Evolutionary conservation across 2,113 vertebrate species (phyloP), one percentile per base, ranked within the genome.

Genomic region (Hiodon alosoides): DNA sequence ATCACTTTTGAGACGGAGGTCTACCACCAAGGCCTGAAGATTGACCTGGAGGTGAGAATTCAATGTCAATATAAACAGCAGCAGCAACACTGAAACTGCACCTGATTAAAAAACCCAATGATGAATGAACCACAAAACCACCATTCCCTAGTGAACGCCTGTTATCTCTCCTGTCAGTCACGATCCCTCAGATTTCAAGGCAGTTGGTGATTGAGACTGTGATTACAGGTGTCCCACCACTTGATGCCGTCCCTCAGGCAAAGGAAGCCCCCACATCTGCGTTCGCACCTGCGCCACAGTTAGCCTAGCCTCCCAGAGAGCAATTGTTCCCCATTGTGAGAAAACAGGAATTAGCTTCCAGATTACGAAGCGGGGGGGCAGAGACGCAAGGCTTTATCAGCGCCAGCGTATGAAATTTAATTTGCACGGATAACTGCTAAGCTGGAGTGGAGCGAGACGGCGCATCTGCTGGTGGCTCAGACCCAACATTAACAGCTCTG

Each of bases 1-100:
- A 98, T 99, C 89, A 99, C 97, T 1, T 99, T 99, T 7, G 97
- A 99, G 90, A 99, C 97, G 0, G 97, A 99, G 77, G 97, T 98
- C 46, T 98, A 98, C 79, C 97, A 99, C 85, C 97, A 99, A 86
- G 96, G 96, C 73, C 88, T 99, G 79, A 99, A 99, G 88, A 98
- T 99, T 0, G 97, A 99, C 86, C 89, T 99, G 65, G 97, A 99
- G 95, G 97, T 98, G 79, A 79, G 83, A 14, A 7, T 2, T 65
- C n/a, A 46, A 10, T 17, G 4, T 46, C 4, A 13, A 7, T 16
- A 14, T 3, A 9, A 9, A 8, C 14, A 3, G 3, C 58, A 9
- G 7, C n/a, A 16, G 51, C 14, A 31, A 31, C 31, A 31, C 31
- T 31, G 31, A 31, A 31, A 31, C 31, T 2, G 31, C 31, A 31